These are phyloP conservation scores for Heliconius aoede DNA, from an alignment of 2,888 invertebrate species.

Conservation along the genomic window DNA sequence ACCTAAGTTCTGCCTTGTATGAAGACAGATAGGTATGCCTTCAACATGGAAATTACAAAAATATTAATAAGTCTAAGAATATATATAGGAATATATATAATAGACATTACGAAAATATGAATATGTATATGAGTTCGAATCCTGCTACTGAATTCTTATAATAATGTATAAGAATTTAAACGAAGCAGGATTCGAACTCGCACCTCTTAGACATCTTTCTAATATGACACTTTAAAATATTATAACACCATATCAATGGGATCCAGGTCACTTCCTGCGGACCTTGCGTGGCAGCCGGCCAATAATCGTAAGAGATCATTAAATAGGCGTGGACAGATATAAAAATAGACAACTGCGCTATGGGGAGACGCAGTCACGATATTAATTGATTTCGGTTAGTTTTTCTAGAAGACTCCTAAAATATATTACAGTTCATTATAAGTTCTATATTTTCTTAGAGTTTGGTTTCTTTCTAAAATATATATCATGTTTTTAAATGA, in stretches of 20 bases:
- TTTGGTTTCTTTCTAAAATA: no score
- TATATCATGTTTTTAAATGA: no score
- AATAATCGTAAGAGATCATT: constrained; percentile 38
- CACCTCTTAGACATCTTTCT: background rate
- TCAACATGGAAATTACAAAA: background rate
- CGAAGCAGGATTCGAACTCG: background rate
- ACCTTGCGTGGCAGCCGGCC: constrained; percentile 44
- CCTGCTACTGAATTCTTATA: no score
- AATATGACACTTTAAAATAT: background rate
- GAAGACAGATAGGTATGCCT: background rate
- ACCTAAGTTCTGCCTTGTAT: no score
- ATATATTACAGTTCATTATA: background rate
- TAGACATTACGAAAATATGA: no score
- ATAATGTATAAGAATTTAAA: background rate
- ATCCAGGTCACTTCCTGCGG: constrained; percentile 44
- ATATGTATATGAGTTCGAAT: no score
- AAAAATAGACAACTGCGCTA: constrained; percentile 35
- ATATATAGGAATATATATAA: no score
- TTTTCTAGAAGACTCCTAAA: background rate
- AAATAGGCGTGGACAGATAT: constrained; percentile 33
- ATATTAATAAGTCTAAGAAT: background rate
- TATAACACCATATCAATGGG: constrained; percentile 21
- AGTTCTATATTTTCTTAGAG: no score
- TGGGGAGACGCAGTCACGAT: background rate
- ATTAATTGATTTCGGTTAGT: background rate